Percentiles rank a stretch among this genome's conserved stretches.
phyloP scores from a whole-genome alignment of 2,888 invertebrate genomes.

The Caenorhabditis sp. region DNA sequence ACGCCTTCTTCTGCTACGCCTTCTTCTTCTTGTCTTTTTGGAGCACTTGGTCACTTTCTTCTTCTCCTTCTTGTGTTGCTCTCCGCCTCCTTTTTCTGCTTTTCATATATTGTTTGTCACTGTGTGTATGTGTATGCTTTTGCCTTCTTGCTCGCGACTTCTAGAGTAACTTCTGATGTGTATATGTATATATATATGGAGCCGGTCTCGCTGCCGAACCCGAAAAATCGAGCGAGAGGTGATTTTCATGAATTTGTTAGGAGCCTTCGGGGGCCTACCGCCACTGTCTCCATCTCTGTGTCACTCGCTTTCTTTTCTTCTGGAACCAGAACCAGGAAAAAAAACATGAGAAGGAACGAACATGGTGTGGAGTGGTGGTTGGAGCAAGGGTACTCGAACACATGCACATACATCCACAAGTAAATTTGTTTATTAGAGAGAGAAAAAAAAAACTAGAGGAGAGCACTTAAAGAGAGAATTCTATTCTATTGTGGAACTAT shows the following conservation, averaged over 20 bases:
- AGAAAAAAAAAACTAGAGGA: not conserved
- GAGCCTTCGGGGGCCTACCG: constrained; percentile 7
- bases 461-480: not conserved
- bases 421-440: constrained; percentile 33
- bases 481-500: not conserved
- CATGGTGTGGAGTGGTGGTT: not conserved
- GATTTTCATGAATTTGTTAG: constrained; percentile 67
- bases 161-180: constrained; percentile 49
- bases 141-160: constrained; percentile 31
- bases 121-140: constrained; percentile 24
- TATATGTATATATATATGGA: constrained; percentile 9
- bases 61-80: constrained; percentile 1
- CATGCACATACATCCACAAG: constrained; percentile 11
- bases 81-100: constrained; percentile 1
- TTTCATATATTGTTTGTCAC: constrained; percentile 60
- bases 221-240: constrained; percentile 42
- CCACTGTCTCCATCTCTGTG: not conserved
- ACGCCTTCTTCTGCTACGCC: constrained; percentile 50
- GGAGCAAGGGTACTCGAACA: constrained; percentile 50
- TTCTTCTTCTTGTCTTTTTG: constrained; percentile 34
- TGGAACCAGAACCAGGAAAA: not conserved
- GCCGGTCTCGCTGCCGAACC: not conserved
- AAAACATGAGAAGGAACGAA: no score
- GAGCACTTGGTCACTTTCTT: constrained; percentile 52
- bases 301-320: not conserved